These are phyloP conservation scores for Cardiocondyla obscurior DNA, from an alignment of 1,140 invertebrate genomes.

Conservation along the genomic window DNA sequence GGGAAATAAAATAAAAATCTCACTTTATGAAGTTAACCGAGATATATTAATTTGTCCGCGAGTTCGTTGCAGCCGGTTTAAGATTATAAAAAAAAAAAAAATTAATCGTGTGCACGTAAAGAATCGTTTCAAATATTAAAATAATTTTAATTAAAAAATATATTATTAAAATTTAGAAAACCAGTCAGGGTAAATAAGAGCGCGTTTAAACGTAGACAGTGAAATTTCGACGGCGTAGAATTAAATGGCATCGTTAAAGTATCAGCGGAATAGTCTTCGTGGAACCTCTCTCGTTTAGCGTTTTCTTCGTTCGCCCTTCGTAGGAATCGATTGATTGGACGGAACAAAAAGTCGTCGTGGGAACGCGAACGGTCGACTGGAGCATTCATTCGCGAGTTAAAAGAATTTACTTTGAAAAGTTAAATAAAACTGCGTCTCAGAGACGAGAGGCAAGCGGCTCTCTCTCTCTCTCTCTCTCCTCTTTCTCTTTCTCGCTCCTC, in stretches of 20 bases:
- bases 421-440: slow-evolving; percentile 19
- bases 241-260: slow-evolving; percentile 2
- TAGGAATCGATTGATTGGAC: slow-evolving; percentile 50
- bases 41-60: too few relatives aligned
- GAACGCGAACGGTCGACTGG: slow-evolving; percentile 9
- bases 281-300: slow-evolving; percentile 15
- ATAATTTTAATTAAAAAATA: too few relatives aligned
- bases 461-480: too few relatives aligned
- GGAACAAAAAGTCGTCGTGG: slow-evolving; percentile 27
- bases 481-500: too few relatives aligned
- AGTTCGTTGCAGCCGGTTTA: neutral
- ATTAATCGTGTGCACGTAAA: too few relatives aligned
- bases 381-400: slow-evolving; percentile 44
- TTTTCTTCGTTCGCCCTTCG: neutral
- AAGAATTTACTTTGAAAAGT: slow-evolving; percentile 52
- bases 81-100: too few relatives aligned
- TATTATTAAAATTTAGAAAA: too few relatives aligned
- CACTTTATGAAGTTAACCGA: neutral
- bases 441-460: neutral
- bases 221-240: slow-evolving; percentile 38
- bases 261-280: slow-evolving; percentile 1
- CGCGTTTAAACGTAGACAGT: neutral
- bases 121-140: too few relatives aligned
- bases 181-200: neutral
- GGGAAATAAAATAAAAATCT: neutral